Percentiles rank a stretch among this genome's conserved stretches.
phyloP scores from a whole-genome alignment of 2,797 vertebrate species.

The Philypnodon macrostomus region DNA sequence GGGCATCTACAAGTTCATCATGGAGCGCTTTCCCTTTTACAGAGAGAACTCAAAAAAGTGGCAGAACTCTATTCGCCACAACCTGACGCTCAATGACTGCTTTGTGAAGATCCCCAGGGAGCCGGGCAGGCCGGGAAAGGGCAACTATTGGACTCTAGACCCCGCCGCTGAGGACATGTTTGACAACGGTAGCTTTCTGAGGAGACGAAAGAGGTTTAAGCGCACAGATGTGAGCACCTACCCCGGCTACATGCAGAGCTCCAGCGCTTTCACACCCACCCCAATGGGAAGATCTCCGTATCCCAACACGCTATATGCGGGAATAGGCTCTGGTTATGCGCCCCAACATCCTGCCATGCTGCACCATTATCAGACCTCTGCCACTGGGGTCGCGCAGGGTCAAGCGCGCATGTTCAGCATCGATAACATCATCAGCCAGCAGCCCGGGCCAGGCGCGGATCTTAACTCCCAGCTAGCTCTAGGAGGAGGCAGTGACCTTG shows the following conservation, averaged over 20 bases:
- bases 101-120: conserved; percentile 92
- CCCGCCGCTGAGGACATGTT: conserved; percentile 94
- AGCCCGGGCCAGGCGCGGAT: conserved; percentile 71
- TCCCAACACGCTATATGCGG: conserved; percentile 74
- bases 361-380: conserved; percentile 79
- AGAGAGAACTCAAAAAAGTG: conserved; percentile 95
- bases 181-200: conserved; percentile 88
- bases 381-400: conserved; percentile 66
- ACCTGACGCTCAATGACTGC: conserved; percentile 88
- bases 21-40: conserved; percentile 95
- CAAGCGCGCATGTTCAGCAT: conserved; percentile 91
- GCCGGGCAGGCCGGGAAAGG: conserved; percentile 88
- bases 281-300: conserved; percentile 76
- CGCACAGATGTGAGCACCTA: conserved; percentile 88
- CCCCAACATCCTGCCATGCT: conserved; percentile 80
- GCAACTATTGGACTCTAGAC: conserved; percentile 93
- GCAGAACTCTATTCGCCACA: conserved; percentile 90
- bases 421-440: conserved; percentile 89
- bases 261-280: conserved; percentile 84
- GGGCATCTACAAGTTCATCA: conserved; percentile 97
- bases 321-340: conserved; percentile 72
- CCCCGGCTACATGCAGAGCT: conserved; percentile 85
- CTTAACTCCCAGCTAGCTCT: conserved; percentile 77
- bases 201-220: conserved; percentile 85
- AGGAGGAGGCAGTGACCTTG: conserved; percentile 73